Evolutionary conservation across 2,888 invertebrate genomes (phyloP).

Genomic region (Calliphora vomitoria): DNA sequence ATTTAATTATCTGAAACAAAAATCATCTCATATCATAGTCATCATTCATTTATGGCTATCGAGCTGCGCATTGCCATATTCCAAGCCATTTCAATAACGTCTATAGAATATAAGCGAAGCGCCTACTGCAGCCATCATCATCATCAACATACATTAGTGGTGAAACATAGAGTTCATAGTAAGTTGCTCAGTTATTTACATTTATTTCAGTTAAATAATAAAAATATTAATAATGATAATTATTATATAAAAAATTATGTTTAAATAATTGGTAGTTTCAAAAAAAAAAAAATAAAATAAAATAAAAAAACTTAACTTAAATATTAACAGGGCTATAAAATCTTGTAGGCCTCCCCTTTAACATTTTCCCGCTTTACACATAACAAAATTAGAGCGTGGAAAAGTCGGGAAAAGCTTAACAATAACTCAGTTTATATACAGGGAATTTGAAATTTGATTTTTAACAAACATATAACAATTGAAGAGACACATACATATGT

Average conservation of each 20-base stretch:
- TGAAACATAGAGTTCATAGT: not conserved
- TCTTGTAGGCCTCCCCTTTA: not conserved
- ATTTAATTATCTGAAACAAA: not conserved
- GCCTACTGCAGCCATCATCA: not conserved
- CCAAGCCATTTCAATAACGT: slow-evolving; percentile 31
- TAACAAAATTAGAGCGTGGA: too few species aligned
- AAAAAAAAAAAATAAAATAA: too few species aligned
- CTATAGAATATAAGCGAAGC: slow-evolving; percentile 23
- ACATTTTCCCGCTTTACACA: not conserved
- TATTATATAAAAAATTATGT: slow-evolving; percentile 32
- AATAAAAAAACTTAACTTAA: slow-evolving; percentile 57
- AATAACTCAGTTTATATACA: slow-evolving; percentile 31
- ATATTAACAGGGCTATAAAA: slow-evolving; percentile 52
- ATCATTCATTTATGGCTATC: not conserved
- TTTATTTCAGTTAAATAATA: slow-evolving; percentile 61
- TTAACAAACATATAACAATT: not conserved
- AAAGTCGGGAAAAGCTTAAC: not conserved
- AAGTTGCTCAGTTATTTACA: slow-evolving; percentile 51
- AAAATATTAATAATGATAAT: slow-evolving; percentile 27
- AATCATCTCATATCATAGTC: not conserved
- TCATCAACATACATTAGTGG: slow-evolving; percentile 12
- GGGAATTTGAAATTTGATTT: not conserved
- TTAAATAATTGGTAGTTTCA: slow-evolving; percentile 28
- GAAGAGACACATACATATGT: too few species aligned
- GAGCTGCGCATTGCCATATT: not conserved